Conservation (phyloP, 2,797 vertebrate genomes). For the Argentina silus region DNA sequence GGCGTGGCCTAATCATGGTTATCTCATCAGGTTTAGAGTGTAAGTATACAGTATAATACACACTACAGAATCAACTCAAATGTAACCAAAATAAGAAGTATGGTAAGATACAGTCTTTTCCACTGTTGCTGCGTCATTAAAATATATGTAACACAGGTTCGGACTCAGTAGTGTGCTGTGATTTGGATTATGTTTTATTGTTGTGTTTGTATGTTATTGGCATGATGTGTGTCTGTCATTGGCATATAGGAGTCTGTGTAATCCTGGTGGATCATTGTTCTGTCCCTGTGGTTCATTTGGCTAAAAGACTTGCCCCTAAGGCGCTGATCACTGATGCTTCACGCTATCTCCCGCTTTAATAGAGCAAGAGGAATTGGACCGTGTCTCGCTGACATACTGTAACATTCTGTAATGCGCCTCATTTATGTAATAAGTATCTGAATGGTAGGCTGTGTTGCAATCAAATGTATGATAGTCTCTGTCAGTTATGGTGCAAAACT, state of each 20-base stretch:
- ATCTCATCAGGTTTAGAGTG: no score
- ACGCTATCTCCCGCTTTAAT: slow-evolving; percentile 55
- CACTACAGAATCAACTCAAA: no score
- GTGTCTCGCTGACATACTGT: slow-evolving; percentile 23
- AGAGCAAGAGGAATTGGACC: slow-evolving; percentile 50
- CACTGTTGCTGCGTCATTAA: no score
- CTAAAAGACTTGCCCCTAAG: slow-evolving; percentile 39
- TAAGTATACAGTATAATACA: no score
- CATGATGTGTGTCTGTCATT: not conserved
- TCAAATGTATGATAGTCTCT: not conserved
- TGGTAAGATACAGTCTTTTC: no score
- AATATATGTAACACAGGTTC: no score
- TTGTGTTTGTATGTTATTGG: not conserved
- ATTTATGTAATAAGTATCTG: no score
- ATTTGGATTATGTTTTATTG: not conserved
- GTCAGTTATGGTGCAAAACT: no score
- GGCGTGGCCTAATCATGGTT: no score
- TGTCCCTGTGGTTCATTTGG: slow-evolving; percentile 51
- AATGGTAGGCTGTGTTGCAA: not conserved
- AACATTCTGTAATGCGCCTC: no score
- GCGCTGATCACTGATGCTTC: slow-evolving; percentile 49
- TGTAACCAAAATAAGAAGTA: no score
- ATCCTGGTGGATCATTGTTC: slow-evolving; percentile 31
- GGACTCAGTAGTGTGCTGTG: not conserved
- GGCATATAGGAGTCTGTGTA: slow-evolving; percentile 14